Base-by-base conservation (phyloP, 2,113 vertebrate species). In the Hippocampus zosterae region DNA sequence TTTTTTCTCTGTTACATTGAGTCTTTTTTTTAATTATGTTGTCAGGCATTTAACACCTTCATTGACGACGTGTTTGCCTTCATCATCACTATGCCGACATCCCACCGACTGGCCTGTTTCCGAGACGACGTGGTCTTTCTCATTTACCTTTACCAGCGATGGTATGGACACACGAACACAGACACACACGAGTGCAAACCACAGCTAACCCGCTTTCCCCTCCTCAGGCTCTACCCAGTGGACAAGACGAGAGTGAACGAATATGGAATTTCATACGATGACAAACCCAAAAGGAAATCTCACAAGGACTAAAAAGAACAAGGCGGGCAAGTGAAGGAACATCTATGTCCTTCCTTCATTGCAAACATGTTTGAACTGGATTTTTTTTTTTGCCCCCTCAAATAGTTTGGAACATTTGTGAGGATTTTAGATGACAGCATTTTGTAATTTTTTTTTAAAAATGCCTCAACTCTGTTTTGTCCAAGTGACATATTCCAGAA, bases 31-130 rank as follows among this genome's bases (percentile, higher is more conserved):
- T 9, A n/a, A 23, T 23, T 18, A 33, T 33, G 25, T 2, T 15
- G 57, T 60, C 85, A 99, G 97, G 97, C 97, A 0, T 99, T 99
- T 89, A 99, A 99, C 70, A 99, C 97, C 50, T 99, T 99, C 88
- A 99, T 99, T 40, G 97, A 99, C 37, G 97, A 98, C 19, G 93
- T 99, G 74, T 99, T 99, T 60, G 97, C 97, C 82, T 99, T 99
- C 91, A 93, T 99, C 90, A 98, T 99, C 91, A 99, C 97, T 79
- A 99, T 99, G 97, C 97, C 97, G 74, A 98, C 97, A 0, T 99
- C 97, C 50, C 97, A 99, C 71, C 92, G 97, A 87, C 93, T 99
- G 85, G 97, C 97, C 0, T 99, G 97, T 86, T 99, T 99, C 90
- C 88, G 97, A 85, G 97, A 99, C 29, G 97, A 99, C 33, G 95